Evolutionary conservation across 2,888 invertebrate genomes (phyloP), one percentile per base, ranked within the genome.

Genomic region (Argyresthia albistria): DNA sequence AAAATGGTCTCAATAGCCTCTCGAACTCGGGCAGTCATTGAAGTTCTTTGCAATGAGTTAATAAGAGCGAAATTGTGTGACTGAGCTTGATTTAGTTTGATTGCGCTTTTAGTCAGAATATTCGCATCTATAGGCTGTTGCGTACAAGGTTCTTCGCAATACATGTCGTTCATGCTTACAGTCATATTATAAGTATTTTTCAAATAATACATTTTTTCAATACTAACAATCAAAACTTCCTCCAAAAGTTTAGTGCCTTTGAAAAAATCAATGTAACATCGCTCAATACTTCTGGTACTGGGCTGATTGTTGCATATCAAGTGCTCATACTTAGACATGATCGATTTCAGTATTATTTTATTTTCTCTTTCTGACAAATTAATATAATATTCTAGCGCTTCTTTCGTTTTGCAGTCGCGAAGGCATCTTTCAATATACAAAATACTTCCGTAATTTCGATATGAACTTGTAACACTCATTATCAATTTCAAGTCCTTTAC

Each of bases 241-340:
- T 69, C 66, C 36, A 84, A 56, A 48, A 71, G 60, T 50, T 69
- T 61, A 12, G 79, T 76, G 8, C 83, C 82, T 60, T 84, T 87
- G 39, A 88, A 62, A 54, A 88, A 88, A 62, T 88, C 88, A 46
- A 87, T 67, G 56, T 83, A 88, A 60, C 82, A 87, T 60, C 75
- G 73, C 69, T 87, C 84, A 48, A 77, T 59, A 14, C 57, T 58
- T 14, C 65, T 59, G 60, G 73, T 66, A 54, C 57, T 63, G 15
- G 57, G 59, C 10, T 46, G 25, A 50, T 58, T 59, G 51, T 72
- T 64, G 53, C 61, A 72, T 53, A 86, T 69, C 45, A 84, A 69
- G 63, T 81, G 79, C 60, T 88, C 88, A 65, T 76, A 83, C 67
- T 87, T 86, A 16, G 69, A 64, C 42, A 74, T 58, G 3, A 77